A percentile compares a stretch with the other conserved stretches of the same genome.
These are phyloP conservation scores for Dendrolimus punctatus DNA, from an alignment of 1,140 invertebrate species.

Conservation along the genomic window DNA sequence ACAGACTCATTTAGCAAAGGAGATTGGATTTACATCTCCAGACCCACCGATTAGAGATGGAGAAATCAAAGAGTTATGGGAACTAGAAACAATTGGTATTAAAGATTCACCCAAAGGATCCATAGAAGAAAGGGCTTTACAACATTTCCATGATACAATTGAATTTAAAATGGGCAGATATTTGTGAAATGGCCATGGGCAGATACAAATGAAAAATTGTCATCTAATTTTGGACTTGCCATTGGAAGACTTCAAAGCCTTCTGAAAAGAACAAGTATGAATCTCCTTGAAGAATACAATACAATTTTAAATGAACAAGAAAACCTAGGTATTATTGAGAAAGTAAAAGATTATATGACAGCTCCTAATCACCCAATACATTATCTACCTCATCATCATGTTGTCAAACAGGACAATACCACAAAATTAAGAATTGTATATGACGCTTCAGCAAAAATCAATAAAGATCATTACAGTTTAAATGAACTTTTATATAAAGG, in stretches of 20 bases:
- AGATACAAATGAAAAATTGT: slow-evolving; percentile 13
- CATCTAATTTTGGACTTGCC: slow-evolving; percentile 19
- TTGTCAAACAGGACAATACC: slow-evolving; percentile 4
- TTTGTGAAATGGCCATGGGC: slow-evolving; percentile 23
- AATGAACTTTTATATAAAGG: slow-evolving; percentile 21
- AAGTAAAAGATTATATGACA: not conserved
- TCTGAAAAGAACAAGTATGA: slow-evolving; percentile 3
- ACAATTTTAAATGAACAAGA: slow-evolving; percentile 11
- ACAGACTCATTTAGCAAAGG: too few species aligned
- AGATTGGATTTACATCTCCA: not conserved
- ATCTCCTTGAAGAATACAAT: slow-evolving; percentile 2
- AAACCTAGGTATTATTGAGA: slow-evolving; percentile 16
- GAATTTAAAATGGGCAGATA: slow-evolving; percentile 15
- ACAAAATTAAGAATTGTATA: slow-evolving; percentile 15
- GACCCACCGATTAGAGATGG: slow-evolving; percentile 13
- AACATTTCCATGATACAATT: slow-evolving; percentile 19
- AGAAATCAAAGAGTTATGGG: slow-evolving; percentile 16
- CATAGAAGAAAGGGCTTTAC: slow-evolving; percentile 19
- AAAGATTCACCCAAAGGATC: slow-evolving; percentile 18
- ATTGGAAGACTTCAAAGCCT: slow-evolving; percentile 8
- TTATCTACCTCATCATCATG: slow-evolving; percentile 14
- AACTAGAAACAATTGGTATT: slow-evolving; percentile 28
- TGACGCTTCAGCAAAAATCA: slow-evolving; percentile 16
- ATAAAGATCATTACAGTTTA: slow-evolving; percentile 11
- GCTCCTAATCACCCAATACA: slow-evolving; percentile 10